These are phyloP conservation scores for Hemithea aestivaria DNA, from an alignment of 2,888 invertebrate genomes.

Conservation along the genomic window DNA sequence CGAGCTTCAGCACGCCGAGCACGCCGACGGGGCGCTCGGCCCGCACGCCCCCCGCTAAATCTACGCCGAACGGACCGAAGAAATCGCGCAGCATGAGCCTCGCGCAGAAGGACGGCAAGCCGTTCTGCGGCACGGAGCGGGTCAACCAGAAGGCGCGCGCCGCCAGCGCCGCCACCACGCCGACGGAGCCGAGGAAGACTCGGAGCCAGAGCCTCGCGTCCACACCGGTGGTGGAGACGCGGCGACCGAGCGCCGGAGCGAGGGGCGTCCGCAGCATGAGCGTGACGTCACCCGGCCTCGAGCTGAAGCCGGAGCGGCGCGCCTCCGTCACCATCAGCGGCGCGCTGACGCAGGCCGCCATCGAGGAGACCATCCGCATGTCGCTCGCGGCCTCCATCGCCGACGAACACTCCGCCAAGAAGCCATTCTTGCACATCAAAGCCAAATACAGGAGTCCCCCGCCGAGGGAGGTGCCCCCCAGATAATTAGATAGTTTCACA, in stretches of 20 bases:
- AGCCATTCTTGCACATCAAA: slow-evolving; percentile 83
- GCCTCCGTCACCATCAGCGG: slow-evolving; percentile 44
- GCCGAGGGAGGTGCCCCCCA: slow-evolving; percentile 80
- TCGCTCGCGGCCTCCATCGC: slow-evolving; percentile 63
- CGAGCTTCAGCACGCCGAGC: slow-evolving; percentile 60
- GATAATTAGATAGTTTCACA: slow-evolving; percentile 60
- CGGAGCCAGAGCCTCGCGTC: slow-evolving; percentile 68
- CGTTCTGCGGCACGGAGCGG: slow-evolving; percentile 57
- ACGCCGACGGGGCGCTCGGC: slow-evolving; percentile 48
- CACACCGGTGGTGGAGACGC: slow-evolving; percentile 54
- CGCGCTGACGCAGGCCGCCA: slow-evolving; percentile 68
- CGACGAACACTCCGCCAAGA: slow-evolving; percentile 59
- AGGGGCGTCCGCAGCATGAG: slow-evolving; percentile 64
- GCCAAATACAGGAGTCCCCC: slow-evolving; percentile 86
- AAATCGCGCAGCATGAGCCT: slow-evolving; percentile 69
- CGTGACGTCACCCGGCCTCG: slow-evolving; percentile 44
- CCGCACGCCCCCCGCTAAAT: slow-evolving; percentile 52
- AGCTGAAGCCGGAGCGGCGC: slow-evolving; percentile 47
- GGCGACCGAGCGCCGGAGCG: slow-evolving; percentile 38
- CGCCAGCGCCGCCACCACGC: slow-evolving; percentile 47
- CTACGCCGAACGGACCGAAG: slow-evolving; percentile 51
- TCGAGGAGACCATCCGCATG: slow-evolving; percentile 68
- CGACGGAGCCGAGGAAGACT: slow-evolving; percentile 39
- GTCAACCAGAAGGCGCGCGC: slow-evolving; percentile 47
- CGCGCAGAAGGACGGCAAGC: slow-evolving; percentile 48